phyloP scores from a whole-genome alignment of 2,888 invertebrate genomes.

The Rhimphoctona megacephalus region DNA sequence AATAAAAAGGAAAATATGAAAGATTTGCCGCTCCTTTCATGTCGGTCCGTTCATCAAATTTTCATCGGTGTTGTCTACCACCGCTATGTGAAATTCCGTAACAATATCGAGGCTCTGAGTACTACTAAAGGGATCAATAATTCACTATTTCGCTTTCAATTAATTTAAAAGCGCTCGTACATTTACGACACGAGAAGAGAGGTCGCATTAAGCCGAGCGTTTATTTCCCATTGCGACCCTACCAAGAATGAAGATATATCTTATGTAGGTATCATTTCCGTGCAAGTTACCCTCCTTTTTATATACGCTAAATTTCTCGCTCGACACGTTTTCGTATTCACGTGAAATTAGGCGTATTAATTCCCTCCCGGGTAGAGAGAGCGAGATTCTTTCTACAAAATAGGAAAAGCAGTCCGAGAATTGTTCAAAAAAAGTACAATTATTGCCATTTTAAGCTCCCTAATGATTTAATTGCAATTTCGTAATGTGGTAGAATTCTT shows the following conservation, averaged over 20 bases:
- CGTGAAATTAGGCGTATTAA: not conserved
- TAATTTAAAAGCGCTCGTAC: conserved; percentile 23
- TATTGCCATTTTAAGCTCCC: not conserved
- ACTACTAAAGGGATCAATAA: conserved; percentile 35
- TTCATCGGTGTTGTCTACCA: not conserved
- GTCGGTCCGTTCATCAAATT: not conserved
- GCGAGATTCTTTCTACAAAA: not conserved
- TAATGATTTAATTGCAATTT: not conserved
- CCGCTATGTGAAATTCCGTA: not conserved
- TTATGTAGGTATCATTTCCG: conserved; percentile 50
- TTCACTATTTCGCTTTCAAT: conserved; percentile 27
- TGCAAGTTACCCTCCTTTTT: conserved; percentile 5
- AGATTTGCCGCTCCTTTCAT: not conserved
- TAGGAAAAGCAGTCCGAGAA: not conserved
- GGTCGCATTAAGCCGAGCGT: conserved; percentile 11
- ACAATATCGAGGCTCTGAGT: not conserved
- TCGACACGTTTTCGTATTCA: conserved; percentile 17
- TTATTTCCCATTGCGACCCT: conserved; percentile 35
- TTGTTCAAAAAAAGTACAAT: not conserved
- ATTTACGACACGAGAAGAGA: conserved; percentile 4
- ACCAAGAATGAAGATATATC: conserved; percentile 27
- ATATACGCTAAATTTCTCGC: not conserved
- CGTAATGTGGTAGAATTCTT: not conserved
- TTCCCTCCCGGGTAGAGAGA: not conserved
- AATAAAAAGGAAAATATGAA: not conserved